Evolutionary conservation across 1,140 invertebrate species (phyloP), one percentile per base, ranked within the genome.

Genomic region (Paraescarpia echinospica): DNA sequence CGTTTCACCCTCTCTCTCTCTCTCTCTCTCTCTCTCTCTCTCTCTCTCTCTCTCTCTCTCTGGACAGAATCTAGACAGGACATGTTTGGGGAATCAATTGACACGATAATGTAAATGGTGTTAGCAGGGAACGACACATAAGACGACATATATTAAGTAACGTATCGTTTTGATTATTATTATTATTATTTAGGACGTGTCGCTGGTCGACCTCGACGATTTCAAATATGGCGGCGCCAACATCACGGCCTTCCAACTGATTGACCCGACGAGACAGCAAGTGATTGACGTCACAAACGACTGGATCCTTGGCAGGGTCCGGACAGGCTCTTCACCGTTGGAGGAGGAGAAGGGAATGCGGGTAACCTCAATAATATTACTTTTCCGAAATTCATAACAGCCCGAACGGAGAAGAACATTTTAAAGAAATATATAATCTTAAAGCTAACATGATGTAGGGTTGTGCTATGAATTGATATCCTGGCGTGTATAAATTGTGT

Each of bases 141-240:
- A 77, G 2, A 77, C 27, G 27, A 77, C 0, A 27, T 27, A 77
- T 77, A 8, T 9, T 51, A 51, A 8, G 48, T 51, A 1, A 51
- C 48, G 48, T 51, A 51, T 8, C 18, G 59, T 90, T 34, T 90
- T 34, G 8, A n/a, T 90, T 18, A 90, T 31, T 33, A 34, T 34
- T 34, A 35, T 34, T 90, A 90, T 22, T 91, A 18, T 91, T 35
- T 93, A 96, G 95, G 95, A 96, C 92, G 94, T 95, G 6, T 95
- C 95, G 91, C 94, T 94, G 12, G 93, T 96, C 48, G 95, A 96
- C 93, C 94, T 96, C 92, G 95, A 95, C 92, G 95, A 96, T 92
- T 96, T 94, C 93, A 94, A 95, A 90, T 94, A 96, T 93, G 95
- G 95, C 91, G 95, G 94, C 93, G 95, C 95, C 34, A 96, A 96